Evolutionary conservation across 2,888 invertebrate genomes (phyloP), one percentile per base, ranked within the genome.

Genomic region (Hirtodrosophila confusa): DNA sequence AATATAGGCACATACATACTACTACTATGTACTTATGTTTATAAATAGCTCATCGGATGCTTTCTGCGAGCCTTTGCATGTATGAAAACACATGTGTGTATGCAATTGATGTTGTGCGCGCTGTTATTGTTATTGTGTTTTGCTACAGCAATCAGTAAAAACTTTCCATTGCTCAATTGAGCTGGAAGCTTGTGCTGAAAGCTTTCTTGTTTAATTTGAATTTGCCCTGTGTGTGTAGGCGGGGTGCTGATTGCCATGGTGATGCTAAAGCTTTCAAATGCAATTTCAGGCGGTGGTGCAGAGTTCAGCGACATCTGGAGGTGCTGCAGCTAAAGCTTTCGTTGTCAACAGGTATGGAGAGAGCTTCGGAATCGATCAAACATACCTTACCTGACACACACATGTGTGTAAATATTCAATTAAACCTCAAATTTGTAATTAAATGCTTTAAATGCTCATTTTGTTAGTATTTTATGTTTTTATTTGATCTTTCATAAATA

Each of bases 401-500:
- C 17, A 2, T 17, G 17, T 17, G 17, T 17, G 17, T 17, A 17
- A 17, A 17, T 17, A 17, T 17, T 17, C 17, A 17, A 17, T 17
- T 17, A 17, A 17, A 17, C 17, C 17, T 17, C 17, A 17, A 17
- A 17, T 17, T 17, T 31, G 7, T 7, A 31, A 6, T 31, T 27
- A 27, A 27, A 27, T 27, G 27, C 4, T 27, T 27, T 1, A 24
- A 36, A 17, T 4, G 0, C n/a, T 3, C 65, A 24, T 8, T 1
- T 57, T 65, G 78, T 62, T 87, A 82, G 76, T 82, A 71, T 68
- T 70, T 69, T 36, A 72, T 72, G 49, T 71, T 62, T 86, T 86
- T 86, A 80, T 86, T 86, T 68, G 69, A 86, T 78, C 75, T 86
- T 63, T 80, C 75, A 88, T 85, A 86, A 86, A 86, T 88, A 86